phyloP scores from a whole-genome alignment of 2,888 invertebrate species.

The Notodromas monacha region DNA sequence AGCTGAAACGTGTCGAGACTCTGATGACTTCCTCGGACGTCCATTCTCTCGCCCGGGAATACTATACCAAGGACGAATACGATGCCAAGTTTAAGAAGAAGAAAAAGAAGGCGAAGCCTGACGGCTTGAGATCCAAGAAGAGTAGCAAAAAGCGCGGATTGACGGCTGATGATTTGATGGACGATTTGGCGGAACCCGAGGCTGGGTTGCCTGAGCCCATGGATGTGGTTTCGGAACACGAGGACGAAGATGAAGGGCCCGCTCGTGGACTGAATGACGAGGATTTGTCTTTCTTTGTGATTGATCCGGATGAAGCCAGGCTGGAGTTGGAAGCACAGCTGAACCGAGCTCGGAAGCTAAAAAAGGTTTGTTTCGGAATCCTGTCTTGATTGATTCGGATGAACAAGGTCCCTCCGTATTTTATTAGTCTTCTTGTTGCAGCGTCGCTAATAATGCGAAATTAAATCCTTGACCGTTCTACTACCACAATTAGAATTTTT shows the following conservation, averaged over 20 bases:
- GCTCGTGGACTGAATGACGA: too few relatives aligned
- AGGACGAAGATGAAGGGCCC: slow-evolving; percentile 26
- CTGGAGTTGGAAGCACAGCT: slow-evolving; percentile 29
- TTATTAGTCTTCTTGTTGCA: too few relatives aligned
- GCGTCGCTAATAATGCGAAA: too few relatives aligned
- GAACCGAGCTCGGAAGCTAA: slow-evolving; percentile 33
- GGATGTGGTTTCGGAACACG: too few relatives aligned
- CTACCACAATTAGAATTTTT: too few relatives aligned
- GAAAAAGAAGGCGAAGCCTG: slow-evolving; percentile 34
- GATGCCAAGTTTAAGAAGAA: slow-evolving; percentile 54
- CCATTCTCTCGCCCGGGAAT: slow-evolving; percentile 60
- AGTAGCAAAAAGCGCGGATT: slow-evolving; percentile 23
- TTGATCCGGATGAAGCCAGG: slow-evolving; percentile 35
- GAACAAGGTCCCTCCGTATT: too few relatives aligned
- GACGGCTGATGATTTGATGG: slow-evolving; percentile 32
- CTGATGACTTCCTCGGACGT: slow-evolving; percentile 30
- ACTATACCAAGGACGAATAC: slow-evolving; percentile 49
- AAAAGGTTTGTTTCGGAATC: too few relatives aligned
- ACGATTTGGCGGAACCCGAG: not conserved
- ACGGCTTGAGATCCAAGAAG: slow-evolving; percentile 22
- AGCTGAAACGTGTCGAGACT: slow-evolving; percentile 30
- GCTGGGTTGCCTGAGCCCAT: slow-evolving; percentile 5
- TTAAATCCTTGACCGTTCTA: too few relatives aligned
- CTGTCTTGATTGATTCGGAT: too few relatives aligned
- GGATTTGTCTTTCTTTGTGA: slow-evolving; percentile 22